These are phyloP conservation scores for Teleogryllus oceanicus DNA, from an alignment of 2,888 invertebrate species.

Conservation along the genomic window DNA sequence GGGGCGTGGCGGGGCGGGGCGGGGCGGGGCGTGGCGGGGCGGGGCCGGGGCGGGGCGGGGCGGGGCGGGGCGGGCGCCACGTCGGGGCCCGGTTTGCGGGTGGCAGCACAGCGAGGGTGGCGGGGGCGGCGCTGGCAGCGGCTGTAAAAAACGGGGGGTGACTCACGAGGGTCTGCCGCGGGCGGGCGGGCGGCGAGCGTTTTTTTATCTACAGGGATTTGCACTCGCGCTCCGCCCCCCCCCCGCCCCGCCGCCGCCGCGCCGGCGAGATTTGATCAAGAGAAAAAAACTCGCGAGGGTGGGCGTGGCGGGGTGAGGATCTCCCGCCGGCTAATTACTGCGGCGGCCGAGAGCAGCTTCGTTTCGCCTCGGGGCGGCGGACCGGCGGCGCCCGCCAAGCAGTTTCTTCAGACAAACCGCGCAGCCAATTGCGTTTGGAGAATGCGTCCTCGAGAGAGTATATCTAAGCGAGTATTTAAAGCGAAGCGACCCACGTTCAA, in stretches of 20 bases:
- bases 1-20: neutral
- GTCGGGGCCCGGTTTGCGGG: no score
- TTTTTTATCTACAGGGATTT: constrained; percentile 38
- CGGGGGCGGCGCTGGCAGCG: constrained; percentile 18
- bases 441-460: no score
- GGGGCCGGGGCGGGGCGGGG: neutral
- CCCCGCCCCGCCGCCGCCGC: constrained; percentile 36
- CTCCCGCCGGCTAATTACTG: constrained; percentile 18
- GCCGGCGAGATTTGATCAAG: constrained; percentile 42
- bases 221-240: constrained; percentile 43
- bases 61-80: neutral
- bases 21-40: neutral
- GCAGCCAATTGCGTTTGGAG: no score
- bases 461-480: no score
- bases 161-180: constrained; percentile 33
- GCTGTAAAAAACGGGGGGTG: constrained; percentile 31
- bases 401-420: no score
- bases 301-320: constrained; percentile 22
- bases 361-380: no score
- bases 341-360: neutral
- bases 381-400: no score
- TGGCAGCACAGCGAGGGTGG: neutral
- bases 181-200: constrained; percentile 26
- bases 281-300: constrained; percentile 32
- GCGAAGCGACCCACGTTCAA: no score